These are phyloP conservation scores for Mesocricetus auratus DNA, from an alignment of 2,113 vertebrate genomes.

Conservation along the genomic window DNA sequence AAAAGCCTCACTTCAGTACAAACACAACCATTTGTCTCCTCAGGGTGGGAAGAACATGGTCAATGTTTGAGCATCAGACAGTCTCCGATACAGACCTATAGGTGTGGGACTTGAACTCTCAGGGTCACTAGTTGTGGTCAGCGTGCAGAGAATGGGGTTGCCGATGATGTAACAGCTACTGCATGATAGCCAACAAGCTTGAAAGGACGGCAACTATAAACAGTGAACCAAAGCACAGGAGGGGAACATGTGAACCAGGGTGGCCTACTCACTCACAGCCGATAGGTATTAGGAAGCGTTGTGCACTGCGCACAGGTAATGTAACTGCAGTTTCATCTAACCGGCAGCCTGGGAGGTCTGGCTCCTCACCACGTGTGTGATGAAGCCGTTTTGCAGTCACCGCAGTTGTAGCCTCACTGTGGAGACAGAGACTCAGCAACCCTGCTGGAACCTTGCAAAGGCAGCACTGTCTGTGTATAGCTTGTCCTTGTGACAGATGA, in stretches of 20 bases:
- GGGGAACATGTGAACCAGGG: too few relatives aligned
- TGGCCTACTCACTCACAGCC: too few relatives aligned
- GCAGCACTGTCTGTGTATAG: neutral
- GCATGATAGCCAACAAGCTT: neutral
- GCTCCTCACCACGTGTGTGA: neutral
- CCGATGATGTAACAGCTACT: neutral
- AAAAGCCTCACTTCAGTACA: neutral
- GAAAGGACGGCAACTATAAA: neutral
- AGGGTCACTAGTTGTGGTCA: neutral
- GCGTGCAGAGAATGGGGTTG: fast-evolving
- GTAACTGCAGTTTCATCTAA: neutral
- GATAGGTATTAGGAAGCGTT: neutral
- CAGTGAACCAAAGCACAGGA: neutral
- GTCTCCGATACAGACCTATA: neutral
- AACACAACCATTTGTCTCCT: too few relatives aligned
- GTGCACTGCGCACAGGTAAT: neutral
- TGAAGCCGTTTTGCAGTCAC: neutral
- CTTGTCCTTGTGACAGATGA: neutral
- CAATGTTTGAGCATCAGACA: neutral
- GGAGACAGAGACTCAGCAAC: neutral
- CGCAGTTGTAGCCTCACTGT: neutral
- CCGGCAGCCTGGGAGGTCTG: too few relatives aligned
- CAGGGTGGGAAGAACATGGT: too few relatives aligned
- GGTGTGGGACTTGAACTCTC: neutral
- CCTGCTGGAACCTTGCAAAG: neutral